Evolutionary conservation across 2,113 vertebrate species (phyloP), one percentile per base, ranked within the genome.

Genomic region (Pterocles burchelli): DNA sequence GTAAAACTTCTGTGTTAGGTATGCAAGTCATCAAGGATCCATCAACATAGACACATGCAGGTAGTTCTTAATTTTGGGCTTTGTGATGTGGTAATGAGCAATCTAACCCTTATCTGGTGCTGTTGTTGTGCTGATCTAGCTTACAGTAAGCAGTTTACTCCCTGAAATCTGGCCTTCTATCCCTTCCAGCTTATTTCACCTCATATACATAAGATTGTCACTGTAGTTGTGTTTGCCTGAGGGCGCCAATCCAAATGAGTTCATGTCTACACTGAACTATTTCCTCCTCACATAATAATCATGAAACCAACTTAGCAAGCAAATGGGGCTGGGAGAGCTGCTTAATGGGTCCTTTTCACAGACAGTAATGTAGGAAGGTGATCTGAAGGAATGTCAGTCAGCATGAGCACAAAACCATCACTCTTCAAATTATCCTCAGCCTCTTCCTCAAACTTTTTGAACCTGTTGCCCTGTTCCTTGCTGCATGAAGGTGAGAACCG

Each of bases 301-400:
- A 3, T 43, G 49, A 73, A 80, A 54, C 68, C 68, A 48, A 48
- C 24, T 63, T 24, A 7, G 57, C 51, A 38, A 90, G 82, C 36
- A 54, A 55, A 80, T 20, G 43, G 51, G 67, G n/a, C 58, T 43
- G 59, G 55, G 72, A 59, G 74, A 72, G 59, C 34, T 67, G 28
- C 38, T 46, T 62, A 20, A n/a, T 72, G 36, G n/a, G 13, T 88
- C 29, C 54, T 7, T 51, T 67, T 82, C 14, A 52, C 6, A 7
- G 61, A 1, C 26, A 8, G 1, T 5, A 13, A 21, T 5, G 38
- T 13, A 5, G 1, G 1, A 63, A 38, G 58, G 12, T 63, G 65
- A 4, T 29, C 58, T 57, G 70, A 38, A 67, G 84, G 33, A 36
- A 6, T 4, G 48, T 19, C 70, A 17, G 1, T 17, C 31, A 7